Evolutionary conservation across 2,113 vertebrate genomes (phyloP), one percentile per base, ranked within the genome.

Genomic region (Burhinus oedicnemus): DNA sequence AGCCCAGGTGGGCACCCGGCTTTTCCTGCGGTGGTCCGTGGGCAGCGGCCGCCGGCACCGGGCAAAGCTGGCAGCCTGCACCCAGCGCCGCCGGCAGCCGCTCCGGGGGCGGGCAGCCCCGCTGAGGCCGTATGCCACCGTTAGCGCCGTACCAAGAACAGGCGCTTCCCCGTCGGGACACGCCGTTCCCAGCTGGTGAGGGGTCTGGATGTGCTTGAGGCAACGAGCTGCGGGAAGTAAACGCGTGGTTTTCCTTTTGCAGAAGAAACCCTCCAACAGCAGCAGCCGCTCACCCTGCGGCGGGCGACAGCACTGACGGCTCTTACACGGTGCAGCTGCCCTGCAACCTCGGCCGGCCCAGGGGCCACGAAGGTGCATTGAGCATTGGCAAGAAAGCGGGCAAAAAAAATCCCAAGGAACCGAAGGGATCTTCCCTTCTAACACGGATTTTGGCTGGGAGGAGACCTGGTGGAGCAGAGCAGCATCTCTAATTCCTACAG

Each of bases 271-370:
- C 23, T 17, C 4, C 0, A 2, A 6, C 22, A 47, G 81, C 81
- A 14, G 64, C 77, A 29, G 32, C 27, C 5, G 0, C 52, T n/a
- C 30, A 5, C 36, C n/a, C 38, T 1, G 32, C 1, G 1, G 23
- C 38, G 3, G 44, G 60, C 1, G 12, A 14, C 1, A 15, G 49
- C 65, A 17, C 8, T 2, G 2, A 15, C 1, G 4, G 64, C 47
- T 71, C 57, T 14, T 2, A 1, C 0, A 0, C 22, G 5, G 23
- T 1, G 42, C n/a, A 7, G 32, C 36, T 5, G 12, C 49, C 9
- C 38, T 5, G 38, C 15, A 6, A 8, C 58, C 49, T 27, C 6
- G 1, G 10, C 79, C 23, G 75, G 27, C 22, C 21, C 29, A 10
- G 11, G 6, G 57, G 30, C 15, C 65, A 40, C 1, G 3, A 25